A percentile compares a stretch with the other conserved stretches of the same genome.
These are phyloP conservation scores for Xenopus laevis DNA, from an alignment of 2,113 vertebrate species.

Conservation along the genomic window DNA sequence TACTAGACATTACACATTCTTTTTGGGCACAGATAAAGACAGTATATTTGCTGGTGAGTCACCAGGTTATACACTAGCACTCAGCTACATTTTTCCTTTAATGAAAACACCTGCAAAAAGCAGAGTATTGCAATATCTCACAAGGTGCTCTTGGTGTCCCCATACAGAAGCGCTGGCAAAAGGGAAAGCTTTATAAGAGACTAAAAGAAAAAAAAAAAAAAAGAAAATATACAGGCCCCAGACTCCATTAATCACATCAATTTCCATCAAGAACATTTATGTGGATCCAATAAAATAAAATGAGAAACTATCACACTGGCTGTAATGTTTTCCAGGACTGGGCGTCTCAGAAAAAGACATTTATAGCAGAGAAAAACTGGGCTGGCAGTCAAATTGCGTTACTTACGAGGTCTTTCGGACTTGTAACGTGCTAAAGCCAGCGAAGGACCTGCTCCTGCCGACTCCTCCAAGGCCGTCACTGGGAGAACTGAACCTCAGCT, in stretches of 20 bases:
- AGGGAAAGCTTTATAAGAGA: constrained; percentile 3
- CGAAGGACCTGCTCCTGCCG: constrained; percentile 73
- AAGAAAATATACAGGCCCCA: not conserved
- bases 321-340: constrained; percentile 15
- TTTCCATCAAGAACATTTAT: not conserved
- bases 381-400: not conserved
- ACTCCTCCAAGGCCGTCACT: constrained; percentile 59
- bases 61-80: no score
- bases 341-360: not conserved
- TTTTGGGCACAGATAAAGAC: no score
- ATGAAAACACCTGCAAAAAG: no score
- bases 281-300: not conserved
- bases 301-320: not conserved
- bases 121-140: no score
- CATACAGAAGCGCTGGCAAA: constrained; percentile 6
- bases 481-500: constrained; percentile 66
- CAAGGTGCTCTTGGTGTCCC: not conserved
- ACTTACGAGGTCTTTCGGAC: constrained; percentile 68
- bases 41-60: no score
- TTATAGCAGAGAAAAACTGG: not conserved
- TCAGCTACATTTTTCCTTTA: no score
- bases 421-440: constrained; percentile 67
- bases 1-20: no score
- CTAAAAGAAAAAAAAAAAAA: not conserved
- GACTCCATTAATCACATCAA: not conserved